Evolutionary conservation across 2,113 vertebrate species (phyloP), one percentile per base, ranked within the genome.

Genomic region (Chloebia gouldiae): DNA sequence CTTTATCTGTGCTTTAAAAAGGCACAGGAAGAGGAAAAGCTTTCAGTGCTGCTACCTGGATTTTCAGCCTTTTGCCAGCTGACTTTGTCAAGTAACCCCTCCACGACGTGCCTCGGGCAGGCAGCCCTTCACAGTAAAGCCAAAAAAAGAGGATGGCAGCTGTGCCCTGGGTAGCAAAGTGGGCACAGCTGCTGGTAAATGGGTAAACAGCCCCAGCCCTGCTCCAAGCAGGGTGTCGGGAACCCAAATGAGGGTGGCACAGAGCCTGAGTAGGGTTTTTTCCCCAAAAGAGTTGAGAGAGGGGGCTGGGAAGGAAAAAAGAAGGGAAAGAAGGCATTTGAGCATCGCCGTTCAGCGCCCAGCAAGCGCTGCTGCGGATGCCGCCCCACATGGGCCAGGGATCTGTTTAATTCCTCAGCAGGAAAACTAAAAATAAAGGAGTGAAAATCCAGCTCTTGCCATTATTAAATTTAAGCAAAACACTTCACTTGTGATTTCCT

Each of bases 31-130:
- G 81, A 84, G 76, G 88, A 59, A 90, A 92, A 93, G 88, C 87
- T 89, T 96, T 95, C 94, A 97, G 95, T 97, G 95, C 88, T 91
- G 96, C 95, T 94, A 95, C 86, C 88, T 93, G 86, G 83, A 54
- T 81, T 90, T 83, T 86, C 92, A 93, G 89, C 88, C 45, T 96
- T 81, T 87, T 25, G 30, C 81, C 88, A 93, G 95, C 94, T 95
- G 80, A 93, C 28, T 88, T 92, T 71, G 82, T 94, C 95, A 93
- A 94, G 95, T 95, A 90, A 95, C 88, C 95, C 86, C 37, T 4
- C 90, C 44, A 4, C 5, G 2, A 88, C 7, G 10, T 64, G 80
- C 64, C 90, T 63, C 1, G 78, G 87, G 82, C 78, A 15, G 6
- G 39, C 88, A 61, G 85, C 85, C 93, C 88, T 93, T 96, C 96